Conservation (phyloP, 1,140 invertebrate genomes). For the Laodelphax striatellus region DNA sequence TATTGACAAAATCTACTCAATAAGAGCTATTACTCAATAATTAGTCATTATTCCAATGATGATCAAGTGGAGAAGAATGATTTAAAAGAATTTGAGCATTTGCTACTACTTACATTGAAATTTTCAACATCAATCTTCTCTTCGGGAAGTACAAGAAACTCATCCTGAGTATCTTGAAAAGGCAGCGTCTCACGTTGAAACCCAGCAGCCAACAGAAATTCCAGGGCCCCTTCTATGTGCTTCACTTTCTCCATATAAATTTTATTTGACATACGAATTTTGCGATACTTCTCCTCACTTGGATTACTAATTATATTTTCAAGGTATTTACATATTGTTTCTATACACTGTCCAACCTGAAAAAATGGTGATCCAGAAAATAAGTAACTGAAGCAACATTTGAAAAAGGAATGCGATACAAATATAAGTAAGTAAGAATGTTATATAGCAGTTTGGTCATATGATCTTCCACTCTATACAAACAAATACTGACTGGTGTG, state of each 20-base stretch:
- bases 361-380: slow-evolving; percentile 21
- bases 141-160: slow-evolving; percentile 48
- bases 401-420: background rate
- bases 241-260: slow-evolving; percentile 68
- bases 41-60: too few relatives aligned
- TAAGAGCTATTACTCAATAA: too few relatives aligned
- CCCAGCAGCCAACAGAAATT: slow-evolving; percentile 74
- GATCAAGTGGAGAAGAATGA: too few relatives aligned
- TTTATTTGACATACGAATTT: slow-evolving; percentile 78
- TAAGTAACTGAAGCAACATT: background rate
- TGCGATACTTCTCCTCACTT: slow-evolving; percentile 77
- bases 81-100: slow-evolving; percentile 6
- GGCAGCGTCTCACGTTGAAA: slow-evolving; percentile 45
- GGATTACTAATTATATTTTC: slow-evolving; percentile 83
- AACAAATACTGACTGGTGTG: too few relatives aligned
- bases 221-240: slow-evolving; percentile 61
- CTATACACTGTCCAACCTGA: slow-evolving; percentile 64
- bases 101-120: slow-evolving; percentile 37
- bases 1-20: too few relatives aligned
- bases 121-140: slow-evolving; percentile 40
- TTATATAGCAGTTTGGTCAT: background rate
- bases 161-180: slow-evolving; percentile 36
- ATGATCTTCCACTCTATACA: too few relatives aligned
- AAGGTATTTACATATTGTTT: slow-evolving; percentile 79
- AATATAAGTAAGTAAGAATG: background rate